Percentiles rank a stretch among this genome's conserved stretches.
Conservation (phyloP, 2,888 invertebrate genomes). For the Zele albiditarsus region DNA sequence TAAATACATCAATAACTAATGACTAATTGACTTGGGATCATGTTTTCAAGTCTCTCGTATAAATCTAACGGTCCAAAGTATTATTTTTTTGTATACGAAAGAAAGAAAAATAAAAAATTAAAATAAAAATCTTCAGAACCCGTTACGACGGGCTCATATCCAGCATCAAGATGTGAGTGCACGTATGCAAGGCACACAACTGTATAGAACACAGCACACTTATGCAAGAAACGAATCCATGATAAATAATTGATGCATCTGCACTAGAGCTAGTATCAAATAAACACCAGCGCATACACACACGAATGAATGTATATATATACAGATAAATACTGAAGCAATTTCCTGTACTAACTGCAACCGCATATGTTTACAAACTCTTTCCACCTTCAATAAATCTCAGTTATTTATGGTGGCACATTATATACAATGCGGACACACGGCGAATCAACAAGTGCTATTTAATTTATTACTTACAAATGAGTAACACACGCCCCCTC, state of each 20-base stretch:
- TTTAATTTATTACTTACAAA: slow-evolving; percentile 12
- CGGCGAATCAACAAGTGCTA: slow-evolving; percentile 36
- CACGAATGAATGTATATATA: neutral
- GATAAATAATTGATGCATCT: slow-evolving; percentile 53
- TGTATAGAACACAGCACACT: slow-evolving; percentile 32
- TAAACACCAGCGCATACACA: neutral
- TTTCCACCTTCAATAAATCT: slow-evolving; percentile 11
- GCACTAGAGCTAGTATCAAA: slow-evolving; percentile 15
- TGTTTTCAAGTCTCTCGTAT: neutral
- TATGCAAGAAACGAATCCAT: slow-evolving; percentile 39
- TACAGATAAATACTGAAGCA: slow-evolving; percentile 20
- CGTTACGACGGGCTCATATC: slow-evolving; percentile 66
- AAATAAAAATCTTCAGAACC: slow-evolving; percentile 53
- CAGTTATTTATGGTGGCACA: slow-evolving; percentile 36
- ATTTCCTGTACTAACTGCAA: slow-evolving; percentile 29
- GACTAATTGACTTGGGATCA: neutral
- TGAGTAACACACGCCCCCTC: slow-evolving; percentile 21
- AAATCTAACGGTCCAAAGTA: slow-evolving; percentile 67
- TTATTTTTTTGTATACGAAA: slow-evolving; percentile 57
- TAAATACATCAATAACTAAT: slow-evolving; percentile 18
- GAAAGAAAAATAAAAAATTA: slow-evolving; percentile 22
- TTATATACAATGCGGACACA: slow-evolving; percentile 18
- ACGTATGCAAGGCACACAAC: slow-evolving; percentile 49
- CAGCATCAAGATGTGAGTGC: slow-evolving; percentile 46
- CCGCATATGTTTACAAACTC: slow-evolving; percentile 22